Evolutionary conservation across 2,797 vertebrate genomes (phyloP), one percentile per base, ranked within the genome.

Genomic region (Chelon auratus): DNA sequence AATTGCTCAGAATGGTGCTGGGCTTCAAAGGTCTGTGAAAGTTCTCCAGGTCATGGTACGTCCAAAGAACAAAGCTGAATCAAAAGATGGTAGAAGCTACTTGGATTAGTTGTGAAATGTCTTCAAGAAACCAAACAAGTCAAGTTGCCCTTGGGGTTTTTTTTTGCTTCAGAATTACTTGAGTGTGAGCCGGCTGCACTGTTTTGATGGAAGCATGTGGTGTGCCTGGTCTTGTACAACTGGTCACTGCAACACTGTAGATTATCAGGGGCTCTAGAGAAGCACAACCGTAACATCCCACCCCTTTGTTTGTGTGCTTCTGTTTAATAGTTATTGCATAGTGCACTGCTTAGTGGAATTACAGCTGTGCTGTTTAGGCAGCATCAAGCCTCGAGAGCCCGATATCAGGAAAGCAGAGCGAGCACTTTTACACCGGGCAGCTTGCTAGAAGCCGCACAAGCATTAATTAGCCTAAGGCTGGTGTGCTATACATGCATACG

Each of bases 361-460:
- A 65, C 56, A 76, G 53, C 70, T 54, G 59, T 80, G 82, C 77
- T 84, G 75, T 82, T 89, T 63, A 81, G 77, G 77, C 78, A 83
- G 69, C 83, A 80, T 78, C 54, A 20, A 80, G 47, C 68, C 82
- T 79, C 81, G 42, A 56, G 71, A 86, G 77, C 30, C 77, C 42
- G 9, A 72, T 81, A 79, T 57, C 68, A 75, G 52, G 30, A 53
- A 73, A 72, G 73, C 72, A 73, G 52, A 83, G 68, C 54, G 77
- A 74, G 75, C 78, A 80, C 50, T 80, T 89, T 80, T 58, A 65
- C 70, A 66, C 45, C 62, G 67, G 67, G 60, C 78, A 72, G 75
- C 62, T 72, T 62, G 73, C 62, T 77, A 42, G 62, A 81, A 68
- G 64, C 48, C 17, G 9, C 45, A 73, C 63, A 75, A 81, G 68